Evolutionary conservation across 2,888 invertebrate species (phyloP).

Genomic region (Tuberolachnus salignus): DNA sequence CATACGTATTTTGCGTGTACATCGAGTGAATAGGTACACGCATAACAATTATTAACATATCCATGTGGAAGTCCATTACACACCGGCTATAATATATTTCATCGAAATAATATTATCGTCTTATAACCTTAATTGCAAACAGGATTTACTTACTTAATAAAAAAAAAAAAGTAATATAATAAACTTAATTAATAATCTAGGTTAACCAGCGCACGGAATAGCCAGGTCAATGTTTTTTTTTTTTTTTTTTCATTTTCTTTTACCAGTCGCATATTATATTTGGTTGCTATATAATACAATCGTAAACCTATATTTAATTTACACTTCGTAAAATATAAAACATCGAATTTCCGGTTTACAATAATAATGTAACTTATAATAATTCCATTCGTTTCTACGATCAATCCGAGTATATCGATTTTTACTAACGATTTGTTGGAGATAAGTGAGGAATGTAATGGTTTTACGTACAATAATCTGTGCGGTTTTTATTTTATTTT

Average conservation of each 20-base stretch:
- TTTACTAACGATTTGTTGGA: too few relatives aligned
- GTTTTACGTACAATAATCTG: too few relatives aligned
- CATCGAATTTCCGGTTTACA: background rate
- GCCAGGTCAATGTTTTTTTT: background rate
- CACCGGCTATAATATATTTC: background rate
- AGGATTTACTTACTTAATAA: background rate
- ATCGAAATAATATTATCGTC: background rate
- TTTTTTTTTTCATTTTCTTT: too few relatives aligned
- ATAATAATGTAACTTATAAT: too few relatives aligned
- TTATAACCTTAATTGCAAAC: background rate
- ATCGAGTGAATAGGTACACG: background rate
- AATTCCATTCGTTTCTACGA: too few relatives aligned
- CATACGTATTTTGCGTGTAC: background rate
- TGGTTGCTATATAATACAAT: too few relatives aligned
- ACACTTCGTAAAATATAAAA: background rate
- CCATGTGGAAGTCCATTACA: background rate
- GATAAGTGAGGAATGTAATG: too few relatives aligned
- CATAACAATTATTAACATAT: constrained; percentile 4
- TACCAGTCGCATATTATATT: background rate
- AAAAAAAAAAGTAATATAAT: background rate
- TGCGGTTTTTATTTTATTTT: too few relatives aligned
- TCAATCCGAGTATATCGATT: too few relatives aligned
- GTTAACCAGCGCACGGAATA: background rate
- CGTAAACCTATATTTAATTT: too few relatives aligned
- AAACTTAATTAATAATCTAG: constrained; percentile 7